Evolutionary conservation across 2,113 vertebrate species (phyloP).

Genomic region (Tupaia tana): DNA sequence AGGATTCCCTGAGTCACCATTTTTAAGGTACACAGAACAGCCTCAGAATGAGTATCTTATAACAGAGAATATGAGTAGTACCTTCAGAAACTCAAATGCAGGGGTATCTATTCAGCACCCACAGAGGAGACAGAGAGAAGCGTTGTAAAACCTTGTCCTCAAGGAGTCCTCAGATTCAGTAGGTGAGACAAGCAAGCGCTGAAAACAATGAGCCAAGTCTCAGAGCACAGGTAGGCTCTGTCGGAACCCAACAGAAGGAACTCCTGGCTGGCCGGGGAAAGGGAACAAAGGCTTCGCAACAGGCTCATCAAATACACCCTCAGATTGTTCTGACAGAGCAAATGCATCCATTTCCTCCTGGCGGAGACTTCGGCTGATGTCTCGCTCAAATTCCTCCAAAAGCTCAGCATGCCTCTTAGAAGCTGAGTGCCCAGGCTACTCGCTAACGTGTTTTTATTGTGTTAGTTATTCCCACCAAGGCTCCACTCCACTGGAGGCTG

Average conservation of each 20-base stretch:
- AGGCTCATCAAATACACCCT: background rate
- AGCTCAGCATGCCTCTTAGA: slow-evolving; percentile 24
- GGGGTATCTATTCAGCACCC: background rate
- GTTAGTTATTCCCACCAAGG: background rate
- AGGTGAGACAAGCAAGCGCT: background rate
- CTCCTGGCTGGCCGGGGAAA: background rate
- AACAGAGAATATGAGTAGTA: background rate
- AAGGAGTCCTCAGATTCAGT: background rate
- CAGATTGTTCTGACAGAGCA: background rate
- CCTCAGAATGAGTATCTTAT: background rate
- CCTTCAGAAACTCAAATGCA: background rate
- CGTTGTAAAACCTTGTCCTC: background rate
- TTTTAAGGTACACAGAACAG: background rate
- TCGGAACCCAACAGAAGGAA: background rate
- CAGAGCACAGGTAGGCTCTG: background rate
- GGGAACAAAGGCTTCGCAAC: background rate
- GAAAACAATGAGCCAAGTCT: background rate
- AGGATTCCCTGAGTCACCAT: background rate
- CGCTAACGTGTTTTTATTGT: background rate
- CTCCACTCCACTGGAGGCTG: background rate
- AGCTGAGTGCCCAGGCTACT: background rate
- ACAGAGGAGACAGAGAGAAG: background rate
- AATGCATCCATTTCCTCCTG: background rate
- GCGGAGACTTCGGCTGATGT: background rate
- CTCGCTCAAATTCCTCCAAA: background rate